Percentiles rank a stretch among this genome's conserved stretches.
phyloP scores from a whole-genome alignment of 53 echinoderm and acorn worm species.

The Patiria pectinifera region DNA sequence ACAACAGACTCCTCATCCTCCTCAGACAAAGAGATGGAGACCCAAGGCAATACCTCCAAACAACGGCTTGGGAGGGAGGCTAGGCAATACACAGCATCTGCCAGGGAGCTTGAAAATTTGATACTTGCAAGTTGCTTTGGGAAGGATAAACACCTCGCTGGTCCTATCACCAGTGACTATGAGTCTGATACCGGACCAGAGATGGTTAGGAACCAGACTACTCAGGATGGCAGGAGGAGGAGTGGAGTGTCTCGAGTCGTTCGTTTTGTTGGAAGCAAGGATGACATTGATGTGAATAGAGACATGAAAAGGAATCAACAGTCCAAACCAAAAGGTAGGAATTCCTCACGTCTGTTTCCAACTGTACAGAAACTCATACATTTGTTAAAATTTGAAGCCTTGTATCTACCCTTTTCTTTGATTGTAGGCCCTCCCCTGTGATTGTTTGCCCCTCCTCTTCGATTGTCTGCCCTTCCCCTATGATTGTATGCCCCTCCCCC shows the following conservation, averaged over 20 bases:
- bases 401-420: background rate
- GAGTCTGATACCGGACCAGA: constrained; percentile 67
- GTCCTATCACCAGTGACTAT: constrained; percentile 69
- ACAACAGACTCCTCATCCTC: constrained; percentile 28
- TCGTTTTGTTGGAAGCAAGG: constrained; percentile 26
- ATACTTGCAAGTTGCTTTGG: constrained; percentile 70
- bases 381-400: no score
- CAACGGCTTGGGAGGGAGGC: constrained; percentile 20
- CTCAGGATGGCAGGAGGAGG: constrained; percentile 13
- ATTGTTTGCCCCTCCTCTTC: no score
- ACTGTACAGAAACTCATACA: no score
- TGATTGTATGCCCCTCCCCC: no score
- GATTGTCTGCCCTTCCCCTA: no score
- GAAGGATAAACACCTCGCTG: constrained; percentile 18
- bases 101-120: constrained; percentile 53
- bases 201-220: background rate
- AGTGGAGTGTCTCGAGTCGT: constrained; percentile 28
- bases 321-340: constrained; percentile 15
- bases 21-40: constrained; percentile 37
- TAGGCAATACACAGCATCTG: constrained; percentile 21
- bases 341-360: background rate
- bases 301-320: constrained; percentile 3
- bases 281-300: constrained; percentile 1
- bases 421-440: no score
- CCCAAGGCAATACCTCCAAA: background rate